Conservation (phyloP, 2,888 invertebrate species). For the Apoderus coryli region DNA sequence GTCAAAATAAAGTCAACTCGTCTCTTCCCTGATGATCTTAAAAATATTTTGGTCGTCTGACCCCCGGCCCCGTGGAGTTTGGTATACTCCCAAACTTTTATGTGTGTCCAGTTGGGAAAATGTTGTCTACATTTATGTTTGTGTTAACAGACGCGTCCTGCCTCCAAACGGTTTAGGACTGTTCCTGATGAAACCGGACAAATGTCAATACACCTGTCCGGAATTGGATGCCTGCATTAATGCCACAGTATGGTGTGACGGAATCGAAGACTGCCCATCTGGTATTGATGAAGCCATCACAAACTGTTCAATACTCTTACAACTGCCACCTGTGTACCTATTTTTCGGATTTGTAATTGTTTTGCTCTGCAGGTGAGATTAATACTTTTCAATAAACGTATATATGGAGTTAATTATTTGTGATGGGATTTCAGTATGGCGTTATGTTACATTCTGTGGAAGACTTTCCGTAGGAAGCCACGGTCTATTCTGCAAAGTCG, state of each 20-base stretch:
- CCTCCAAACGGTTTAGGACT: slow-evolving; percentile 42
- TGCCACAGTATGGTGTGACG: slow-evolving; percentile 68
- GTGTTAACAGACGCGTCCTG: slow-evolving; percentile 35
- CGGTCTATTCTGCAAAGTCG: slow-evolving; percentile 67
- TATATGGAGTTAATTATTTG: too few relatives aligned
- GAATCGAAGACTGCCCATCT: slow-evolving; percentile 60
- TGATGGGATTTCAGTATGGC: slow-evolving; percentile 21
- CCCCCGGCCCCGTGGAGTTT: too few relatives aligned
- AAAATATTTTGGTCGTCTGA: too few relatives aligned
- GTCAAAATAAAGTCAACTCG: too few relatives aligned
- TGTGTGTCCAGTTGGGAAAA: too few relatives aligned
- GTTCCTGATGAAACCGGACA: slow-evolving; percentile 41
- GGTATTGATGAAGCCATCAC: slow-evolving; percentile 68
- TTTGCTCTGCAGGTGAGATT: too few relatives aligned
- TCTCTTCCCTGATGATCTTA: too few relatives aligned
- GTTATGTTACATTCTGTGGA: slow-evolving; percentile 27
- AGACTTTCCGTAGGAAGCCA: slow-evolving; percentile 41
- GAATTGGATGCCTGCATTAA: slow-evolving; percentile 72
- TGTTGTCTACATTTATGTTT: too few relatives aligned
- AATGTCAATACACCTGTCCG: slow-evolving; percentile 61
- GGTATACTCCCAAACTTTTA: too few relatives aligned
- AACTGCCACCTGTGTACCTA: slow-evolving; percentile 61
- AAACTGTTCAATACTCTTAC: slow-evolving; percentile 64
- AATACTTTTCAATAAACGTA: too few relatives aligned
- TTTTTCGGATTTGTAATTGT: slow-evolving; percentile 27